Conservation (phyloP, 2,797 vertebrate genomes). For the Spinus olivaceus region DNA sequence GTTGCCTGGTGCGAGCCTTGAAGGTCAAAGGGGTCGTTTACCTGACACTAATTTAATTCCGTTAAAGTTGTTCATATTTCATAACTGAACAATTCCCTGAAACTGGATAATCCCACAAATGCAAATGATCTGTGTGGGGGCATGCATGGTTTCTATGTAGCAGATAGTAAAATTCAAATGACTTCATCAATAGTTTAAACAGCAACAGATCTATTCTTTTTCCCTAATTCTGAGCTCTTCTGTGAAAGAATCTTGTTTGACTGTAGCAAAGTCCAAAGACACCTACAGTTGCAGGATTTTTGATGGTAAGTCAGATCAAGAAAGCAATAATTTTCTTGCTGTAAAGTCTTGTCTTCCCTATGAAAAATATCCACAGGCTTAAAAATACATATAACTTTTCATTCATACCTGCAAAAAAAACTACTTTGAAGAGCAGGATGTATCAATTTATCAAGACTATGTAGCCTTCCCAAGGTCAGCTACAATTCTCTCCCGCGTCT, state of each 20-base stretch:
- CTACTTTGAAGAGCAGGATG: accelerated
- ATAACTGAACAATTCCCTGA: background rate
- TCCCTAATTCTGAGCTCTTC: background rate
- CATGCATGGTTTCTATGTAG: background rate
- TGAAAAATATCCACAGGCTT: background rate
- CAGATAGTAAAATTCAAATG: background rate
- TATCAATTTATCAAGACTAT: background rate
- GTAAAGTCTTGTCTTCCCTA: background rate
- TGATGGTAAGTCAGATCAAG: background rate
- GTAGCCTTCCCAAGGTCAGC: background rate
- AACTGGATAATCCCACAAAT: background rate
- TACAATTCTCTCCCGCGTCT: background rate
- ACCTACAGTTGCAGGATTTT: background rate
- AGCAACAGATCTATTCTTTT: background rate
- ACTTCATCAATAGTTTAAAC: background rate
- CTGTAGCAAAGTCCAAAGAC: background rate
- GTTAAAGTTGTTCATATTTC: slow-evolving; percentile 13
- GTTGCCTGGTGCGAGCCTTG: background rate
- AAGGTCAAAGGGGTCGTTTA: slow-evolving; percentile 28
- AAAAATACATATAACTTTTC: background rate
- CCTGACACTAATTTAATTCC: background rate
- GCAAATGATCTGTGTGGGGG: background rate
- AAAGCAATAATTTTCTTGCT: background rate
- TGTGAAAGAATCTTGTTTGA: background rate
- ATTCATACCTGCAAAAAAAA: background rate